phyloP scores from a whole-genome alignment of 2,113 vertebrate species.

The Chrysochloris asiatica region DNA sequence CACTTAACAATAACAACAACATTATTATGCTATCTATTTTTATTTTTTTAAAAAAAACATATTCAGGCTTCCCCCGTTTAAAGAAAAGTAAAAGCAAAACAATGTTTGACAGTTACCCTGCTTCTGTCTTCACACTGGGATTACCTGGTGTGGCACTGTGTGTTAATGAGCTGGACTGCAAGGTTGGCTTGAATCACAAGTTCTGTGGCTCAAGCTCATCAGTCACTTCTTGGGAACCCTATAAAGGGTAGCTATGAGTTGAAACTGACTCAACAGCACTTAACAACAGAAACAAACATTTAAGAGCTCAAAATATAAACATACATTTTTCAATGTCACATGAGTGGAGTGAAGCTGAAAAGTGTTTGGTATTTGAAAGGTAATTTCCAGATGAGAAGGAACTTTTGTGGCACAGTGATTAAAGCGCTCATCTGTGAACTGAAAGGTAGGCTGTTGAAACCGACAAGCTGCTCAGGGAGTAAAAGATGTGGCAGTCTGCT shows the following conservation, averaged over 20 bases:
- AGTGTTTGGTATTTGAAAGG: not conserved
- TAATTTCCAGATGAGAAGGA: not conserved
- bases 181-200: too few species aligned
- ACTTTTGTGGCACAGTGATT: not conserved
- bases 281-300: too few species aligned
- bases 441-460: not conserved
- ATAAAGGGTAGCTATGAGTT: too few species aligned
- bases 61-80: not conserved
- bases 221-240: too few species aligned
- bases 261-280: too few species aligned
- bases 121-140: not conserved
- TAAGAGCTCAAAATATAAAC: too few species aligned
- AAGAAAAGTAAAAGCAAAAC: constrained; percentile 32
- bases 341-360: not conserved
- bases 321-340: not conserved
- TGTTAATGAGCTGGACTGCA: too few species aligned
- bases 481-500: not conserved
- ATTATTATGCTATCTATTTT: not conserved
- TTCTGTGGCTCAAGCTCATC: too few species aligned
- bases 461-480: not conserved
- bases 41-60: not conserved
- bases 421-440: too few species aligned
- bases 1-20: too few species aligned
- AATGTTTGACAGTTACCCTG: constrained; percentile 1
- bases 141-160: too few species aligned